Conservation (phyloP, 2,797 vertebrate genomes). For the Rhodeus uyekii region DNA sequence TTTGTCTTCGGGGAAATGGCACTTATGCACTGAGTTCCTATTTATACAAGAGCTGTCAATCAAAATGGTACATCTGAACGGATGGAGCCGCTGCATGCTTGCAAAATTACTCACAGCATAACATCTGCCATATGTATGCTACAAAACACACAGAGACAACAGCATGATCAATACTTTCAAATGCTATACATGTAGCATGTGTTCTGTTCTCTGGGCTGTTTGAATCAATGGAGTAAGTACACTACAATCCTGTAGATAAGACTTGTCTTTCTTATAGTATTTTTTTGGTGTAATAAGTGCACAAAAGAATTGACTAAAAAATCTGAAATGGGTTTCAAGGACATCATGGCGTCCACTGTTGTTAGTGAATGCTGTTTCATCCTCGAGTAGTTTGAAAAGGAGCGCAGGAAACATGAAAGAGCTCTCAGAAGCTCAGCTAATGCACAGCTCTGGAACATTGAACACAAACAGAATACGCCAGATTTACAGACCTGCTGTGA, state of each 20-base stretch:
- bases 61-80: neutral
- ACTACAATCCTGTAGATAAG: neutral
- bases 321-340: slow-evolving; percentile 26
- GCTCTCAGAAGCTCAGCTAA: slow-evolving; percentile 30
- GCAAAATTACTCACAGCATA: neutral
- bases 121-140: neutral
- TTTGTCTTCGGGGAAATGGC: slow-evolving; percentile 2
- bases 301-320: slow-evolving; percentile 19
- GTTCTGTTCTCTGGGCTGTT: neutral
- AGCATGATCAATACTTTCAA: slow-evolving; percentile 3
- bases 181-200: neutral
- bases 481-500: slow-evolving; percentile 23
- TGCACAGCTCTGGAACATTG: slow-evolving; percentile 34
- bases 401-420: slow-evolving; percentile 12
- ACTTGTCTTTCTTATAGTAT: neutral
- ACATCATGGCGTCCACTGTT: slow-evolving; percentile 12
- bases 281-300: neutral
- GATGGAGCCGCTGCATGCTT: neutral
- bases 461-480: neutral
- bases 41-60: slow-evolving; percentile 15
- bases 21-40: neutral
- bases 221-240: neutral
- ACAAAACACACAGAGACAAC: neutral
- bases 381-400: slow-evolving; percentile 26
- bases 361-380: slow-evolving; percentile 31